Base-by-base conservation (phyloP, 2,888 invertebrate species). In the Agrotis exclamationis region DNA sequence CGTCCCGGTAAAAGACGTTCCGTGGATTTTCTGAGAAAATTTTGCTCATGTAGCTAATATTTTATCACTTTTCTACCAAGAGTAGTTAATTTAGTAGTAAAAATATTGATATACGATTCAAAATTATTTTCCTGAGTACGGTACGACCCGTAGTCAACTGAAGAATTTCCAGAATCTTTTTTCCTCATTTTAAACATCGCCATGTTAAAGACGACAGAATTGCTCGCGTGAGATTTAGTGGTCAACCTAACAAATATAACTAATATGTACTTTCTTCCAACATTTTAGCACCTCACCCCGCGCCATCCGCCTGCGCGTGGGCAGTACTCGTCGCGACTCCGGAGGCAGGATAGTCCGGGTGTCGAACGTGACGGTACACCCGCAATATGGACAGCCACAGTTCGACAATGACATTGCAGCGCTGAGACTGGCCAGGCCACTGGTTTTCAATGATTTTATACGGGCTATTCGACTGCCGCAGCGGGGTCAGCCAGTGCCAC, bases 371-470 rank as follows among this genome's bases (percentile, higher is more conserved):
- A 91, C 94, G 0, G 93, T 93, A 0, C 96, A 96, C 77, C 89
- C 93, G 0, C 91, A 86, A 69, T 96, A 95, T 73, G 96, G 96
- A 0, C 88, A 84, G 59, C 95, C 95, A 0, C 92, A 83, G 83
- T 95, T 92, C 71, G 96, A 96, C 89, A 95, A 96, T 66, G 96
- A 96, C 75, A 94, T 96, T 9, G 96, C 95, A 0, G 94, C 90
- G 0, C 71, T 96, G 60, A 79, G 93, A 39, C 89, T 96, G 2
- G 91, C 90, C 1, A 88, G 87, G 77, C 93, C 94, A 0, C 83
- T 96, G 63, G 85, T 84, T n/a, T 92, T 96, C 75, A 90, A 85
- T 28, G 74, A 86, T 0, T 88, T 90, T 3, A 81, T 96, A n/a
- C 86, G 92, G 47, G 76, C 96, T 0, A 92, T 96, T 13, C 85